Evolutionary conservation across 2,797 vertebrate species (phyloP).

Genomic region (Champsocephalus esox): DNA sequence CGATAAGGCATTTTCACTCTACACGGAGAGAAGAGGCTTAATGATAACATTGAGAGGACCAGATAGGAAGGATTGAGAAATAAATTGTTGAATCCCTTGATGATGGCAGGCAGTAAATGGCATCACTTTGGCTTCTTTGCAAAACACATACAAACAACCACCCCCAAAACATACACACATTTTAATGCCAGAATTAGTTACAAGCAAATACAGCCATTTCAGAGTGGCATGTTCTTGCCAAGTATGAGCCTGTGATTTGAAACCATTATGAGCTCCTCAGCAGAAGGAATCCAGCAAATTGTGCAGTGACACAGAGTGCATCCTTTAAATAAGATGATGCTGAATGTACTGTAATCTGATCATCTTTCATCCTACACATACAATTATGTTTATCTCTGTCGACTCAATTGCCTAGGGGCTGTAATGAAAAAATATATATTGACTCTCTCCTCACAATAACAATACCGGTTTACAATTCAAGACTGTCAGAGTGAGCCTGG

Average conservation of each 20-base stretch:
- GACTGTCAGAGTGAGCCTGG: neutral
- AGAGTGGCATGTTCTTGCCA: constrained; percentile 65
- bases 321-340: constrained; percentile 38
- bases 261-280: constrained; percentile 35
- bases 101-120: constrained; percentile 77
- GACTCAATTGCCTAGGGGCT: constrained; percentile 14
- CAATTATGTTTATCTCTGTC: constrained; percentile 20
- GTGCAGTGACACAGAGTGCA: constrained; percentile 3
- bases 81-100: constrained; percentile 67
- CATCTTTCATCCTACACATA: constrained; percentile 37
- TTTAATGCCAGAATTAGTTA: constrained; percentile 69
- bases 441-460: constrained; percentile 6
- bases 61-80: constrained; percentile 66
- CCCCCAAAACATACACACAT: constrained; percentile 24
- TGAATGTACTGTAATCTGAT: constrained; percentile 34
- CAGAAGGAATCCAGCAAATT: constrained; percentile 36
- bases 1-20: constrained; percentile 64
- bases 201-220: constrained; percentile 65
- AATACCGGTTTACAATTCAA: constrained; percentile 25
- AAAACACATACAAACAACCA: constrained; percentile 65
- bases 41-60: constrained; percentile 73
- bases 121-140: constrained; percentile 70
- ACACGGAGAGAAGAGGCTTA: constrained; percentile 58
- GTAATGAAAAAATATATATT: constrained; percentile 22
- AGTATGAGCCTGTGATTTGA: constrained; percentile 52